Conservation (phyloP, 2,113 vertebrate genomes). For the Chamaea fasciata region DNA sequence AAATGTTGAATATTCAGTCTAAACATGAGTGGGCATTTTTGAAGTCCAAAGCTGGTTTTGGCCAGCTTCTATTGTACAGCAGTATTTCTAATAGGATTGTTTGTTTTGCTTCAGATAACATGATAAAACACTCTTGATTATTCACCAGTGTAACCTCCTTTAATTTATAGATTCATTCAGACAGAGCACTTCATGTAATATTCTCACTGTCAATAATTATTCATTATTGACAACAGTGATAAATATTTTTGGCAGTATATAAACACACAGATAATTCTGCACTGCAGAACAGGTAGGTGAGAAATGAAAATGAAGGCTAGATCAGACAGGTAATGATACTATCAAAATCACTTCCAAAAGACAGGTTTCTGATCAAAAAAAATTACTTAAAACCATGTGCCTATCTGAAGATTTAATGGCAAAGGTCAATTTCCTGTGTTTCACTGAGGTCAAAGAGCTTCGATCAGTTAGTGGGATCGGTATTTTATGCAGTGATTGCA, state of each 20-base stretch:
- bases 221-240: neutral
- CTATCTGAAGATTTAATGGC: neutral
- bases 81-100: neutral
- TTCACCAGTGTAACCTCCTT: neutral
- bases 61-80: conserved; percentile 4
- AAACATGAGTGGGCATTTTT: conserved; percentile 65
- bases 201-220: neutral
- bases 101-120: neutral
- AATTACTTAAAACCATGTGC: neutral
- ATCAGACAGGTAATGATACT: neutral
- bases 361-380: neutral
- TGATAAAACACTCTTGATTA: neutral
- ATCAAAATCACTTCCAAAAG: neutral
- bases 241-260: neutral
- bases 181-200: conserved; percentile 14
- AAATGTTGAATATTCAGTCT: neutral
- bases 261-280: neutral
- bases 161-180: conserved; percentile 7
- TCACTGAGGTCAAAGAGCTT: neutral
- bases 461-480: neutral
- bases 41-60: conserved; percentile 5
- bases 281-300: conserved; percentile 1
- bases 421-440: neutral
- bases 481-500: neutral
- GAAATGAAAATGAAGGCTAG: neutral